Conservation (phyloP, 2,888 invertebrate genomes). For the Andrena bucephala region DNA sequence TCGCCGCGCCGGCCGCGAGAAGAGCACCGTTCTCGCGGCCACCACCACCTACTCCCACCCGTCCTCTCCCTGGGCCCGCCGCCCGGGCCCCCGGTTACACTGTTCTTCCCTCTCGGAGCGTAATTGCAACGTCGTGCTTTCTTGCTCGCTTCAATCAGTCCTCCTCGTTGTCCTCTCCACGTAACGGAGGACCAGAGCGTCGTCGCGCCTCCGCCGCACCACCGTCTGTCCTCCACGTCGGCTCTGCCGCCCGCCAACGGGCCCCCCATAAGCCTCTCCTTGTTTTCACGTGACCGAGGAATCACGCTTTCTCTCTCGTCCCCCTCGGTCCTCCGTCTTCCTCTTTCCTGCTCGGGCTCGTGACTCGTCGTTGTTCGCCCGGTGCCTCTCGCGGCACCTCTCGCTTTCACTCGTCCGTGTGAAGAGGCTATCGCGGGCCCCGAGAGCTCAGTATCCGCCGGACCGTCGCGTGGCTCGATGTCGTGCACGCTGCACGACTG, state of each 20-base stretch:
- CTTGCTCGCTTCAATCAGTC: conserved; percentile 38
- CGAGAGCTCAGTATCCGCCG: conserved; percentile 71
- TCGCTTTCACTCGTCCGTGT: conserved; percentile 76
- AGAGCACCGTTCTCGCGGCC: conserved; percentile 14
- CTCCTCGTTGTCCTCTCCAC: conserved; percentile 22
- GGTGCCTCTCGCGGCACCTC: conserved; percentile 68
- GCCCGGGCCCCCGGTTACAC: neutral
- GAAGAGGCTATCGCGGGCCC: conserved; percentile 71
- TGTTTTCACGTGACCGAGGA: conserved; percentile 56
- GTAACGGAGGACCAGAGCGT: conserved; percentile 48
- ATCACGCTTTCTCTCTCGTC: conserved; percentile 38
- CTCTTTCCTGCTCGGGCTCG: conserved; percentile 50
- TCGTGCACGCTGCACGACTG: conserved; percentile 71
- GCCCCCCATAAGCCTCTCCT: conserved; percentile 36
- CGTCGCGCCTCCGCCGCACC: conserved; percentile 30
- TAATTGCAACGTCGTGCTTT: conserved; percentile 40
- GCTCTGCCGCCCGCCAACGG: conserved; percentile 16
- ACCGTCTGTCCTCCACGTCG: conserved; percentile 15
- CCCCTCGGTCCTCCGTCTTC: conserved; percentile 29
- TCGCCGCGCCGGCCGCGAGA: conserved; percentile 11
- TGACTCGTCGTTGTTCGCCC: conserved; percentile 54
- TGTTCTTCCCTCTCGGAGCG: conserved; percentile 24
- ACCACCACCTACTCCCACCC: neutral
- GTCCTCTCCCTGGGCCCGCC: neutral
- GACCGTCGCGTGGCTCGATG: conserved; percentile 75